A percentile compares a stretch with the other conserved stretches of the same genome.
Conservation (phyloP, 2,888 invertebrate genomes). For the Odontocerum albicorne region DNA sequence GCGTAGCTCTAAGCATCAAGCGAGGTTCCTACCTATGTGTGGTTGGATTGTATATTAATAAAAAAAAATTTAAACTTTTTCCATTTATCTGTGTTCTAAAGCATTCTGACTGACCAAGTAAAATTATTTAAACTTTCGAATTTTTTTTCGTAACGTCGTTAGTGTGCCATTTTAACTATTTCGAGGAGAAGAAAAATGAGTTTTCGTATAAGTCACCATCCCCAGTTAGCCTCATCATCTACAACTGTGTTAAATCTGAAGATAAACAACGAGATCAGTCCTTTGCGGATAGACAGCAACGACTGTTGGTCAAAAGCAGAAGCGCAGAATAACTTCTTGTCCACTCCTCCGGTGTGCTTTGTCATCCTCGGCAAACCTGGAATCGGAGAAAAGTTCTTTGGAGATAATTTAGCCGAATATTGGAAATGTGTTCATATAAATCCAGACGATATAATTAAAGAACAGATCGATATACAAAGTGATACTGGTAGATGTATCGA, state of each 20-base stretch:
- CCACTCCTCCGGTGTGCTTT: constrained; percentile 58
- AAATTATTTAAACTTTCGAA: too few relatives aligned
- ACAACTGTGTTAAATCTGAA: constrained; percentile 5
- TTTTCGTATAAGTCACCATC: too few relatives aligned
- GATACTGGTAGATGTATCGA: constrained; percentile 60
- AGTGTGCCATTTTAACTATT: too few relatives aligned
- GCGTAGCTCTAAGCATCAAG: too few relatives aligned
- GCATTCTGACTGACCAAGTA: too few relatives aligned
- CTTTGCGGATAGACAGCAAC: neutral
- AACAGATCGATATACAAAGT: constrained; percentile 60
- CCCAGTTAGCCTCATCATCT: neutral
- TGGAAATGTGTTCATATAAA: constrained; percentile 61
- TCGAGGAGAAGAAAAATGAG: too few relatives aligned
- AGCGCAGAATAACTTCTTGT: constrained; percentile 54
- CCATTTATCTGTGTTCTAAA: too few relatives aligned
- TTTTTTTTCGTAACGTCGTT: too few relatives aligned
- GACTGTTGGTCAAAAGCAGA: constrained; percentile 54
- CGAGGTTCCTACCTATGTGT: too few relatives aligned
- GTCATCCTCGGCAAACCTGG: constrained; percentile 64
- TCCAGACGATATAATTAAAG: constrained; percentile 55
- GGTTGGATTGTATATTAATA: too few relatives aligned
- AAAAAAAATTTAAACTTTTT: too few relatives aligned
- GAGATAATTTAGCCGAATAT: constrained; percentile 58
- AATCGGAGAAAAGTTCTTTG: constrained; percentile 54
- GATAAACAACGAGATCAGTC: neutral